These are phyloP conservation scores for Rhagonycha lutea DNA, from an alignment of 2,888 invertebrate genomes.

Conservation along the genomic window DNA sequence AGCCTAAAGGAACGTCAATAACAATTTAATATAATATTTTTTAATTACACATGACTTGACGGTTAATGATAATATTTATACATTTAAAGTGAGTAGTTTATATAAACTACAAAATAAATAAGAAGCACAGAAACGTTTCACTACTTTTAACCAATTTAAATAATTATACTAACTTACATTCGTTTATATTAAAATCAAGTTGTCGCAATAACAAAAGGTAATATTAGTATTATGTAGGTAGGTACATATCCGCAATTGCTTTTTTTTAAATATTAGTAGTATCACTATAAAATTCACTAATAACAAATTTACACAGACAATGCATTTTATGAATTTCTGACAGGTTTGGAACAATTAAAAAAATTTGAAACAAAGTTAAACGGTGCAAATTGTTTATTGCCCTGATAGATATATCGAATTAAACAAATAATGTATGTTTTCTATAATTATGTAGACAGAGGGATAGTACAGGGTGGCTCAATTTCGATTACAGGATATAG, in stretches of 20 bases:
- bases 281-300: no score
- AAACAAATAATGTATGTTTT: no score
- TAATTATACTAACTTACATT: neutral
- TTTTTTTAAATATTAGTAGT: no score
- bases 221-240: neutral
- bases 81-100: neutral
- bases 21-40: slow-evolving; percentile 3
- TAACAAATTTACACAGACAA: no score
- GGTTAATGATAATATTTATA: neutral
- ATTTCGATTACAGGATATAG: no score
- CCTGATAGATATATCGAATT: no score
- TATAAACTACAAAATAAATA: neutral
- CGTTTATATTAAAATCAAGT: neutral
- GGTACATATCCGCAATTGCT: neutral
- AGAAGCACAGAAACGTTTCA: neutral
- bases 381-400: no score
- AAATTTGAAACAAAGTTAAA: no score
- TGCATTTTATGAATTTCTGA: no score
- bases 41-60: slow-evolving; percentile 4
- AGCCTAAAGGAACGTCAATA: slow-evolving; percentile 1
- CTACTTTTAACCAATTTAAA: neutral
- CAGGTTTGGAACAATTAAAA: no score
- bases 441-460: no score
- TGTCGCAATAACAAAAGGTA: neutral
- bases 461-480: no score